Conservation (phyloP, 2,797 vertebrate species). For the Emydoidea blandingii region DNA sequence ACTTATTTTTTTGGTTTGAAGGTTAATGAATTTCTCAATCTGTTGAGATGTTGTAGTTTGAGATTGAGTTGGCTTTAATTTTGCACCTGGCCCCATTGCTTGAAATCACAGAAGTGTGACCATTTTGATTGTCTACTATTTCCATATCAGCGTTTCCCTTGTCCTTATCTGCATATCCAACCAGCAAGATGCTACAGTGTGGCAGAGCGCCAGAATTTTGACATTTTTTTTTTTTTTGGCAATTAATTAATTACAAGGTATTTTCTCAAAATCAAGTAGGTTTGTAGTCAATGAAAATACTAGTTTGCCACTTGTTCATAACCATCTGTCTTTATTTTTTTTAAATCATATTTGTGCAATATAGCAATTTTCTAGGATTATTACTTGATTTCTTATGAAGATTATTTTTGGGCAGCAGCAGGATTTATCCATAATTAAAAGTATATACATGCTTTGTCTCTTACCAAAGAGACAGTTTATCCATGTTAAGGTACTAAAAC, state of each 20-base stretch:
- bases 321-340: conserved; percentile 59
- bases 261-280: conserved; percentile 68
- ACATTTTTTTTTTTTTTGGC: conserved; percentile 75
- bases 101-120: conserved; percentile 28
- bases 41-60: conserved; percentile 3
- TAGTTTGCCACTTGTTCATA: conserved; percentile 61
- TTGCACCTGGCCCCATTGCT: conserved; percentile 37
- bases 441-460: fast-evolving
- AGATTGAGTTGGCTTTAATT: conserved; percentile 32
- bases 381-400: conserved; percentile 4
- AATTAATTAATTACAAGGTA: conserved; percentile 72
- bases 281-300: conserved; percentile 75
- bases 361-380: conserved; percentile 55
- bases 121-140: not conserved
- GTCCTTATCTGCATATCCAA: conserved; percentile 12
- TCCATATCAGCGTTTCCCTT: conserved; percentile 51
- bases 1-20: not conserved
- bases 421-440: not conserved
- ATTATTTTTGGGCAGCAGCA: not conserved
- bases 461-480: not conserved
- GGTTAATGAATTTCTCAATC: conserved; percentile 1
- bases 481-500: not conserved
- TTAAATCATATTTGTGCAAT: conserved; percentile 60
- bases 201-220: conserved; percentile 58
- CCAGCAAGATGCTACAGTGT: conserved; percentile 60